A percentile compares a stretch with the other conserved stretches of the same genome.
These are phyloP conservation scores for Okapia johnstoni DNA, from an alignment of 2,113 vertebrate species.

Conservation along the genomic window DNA sequence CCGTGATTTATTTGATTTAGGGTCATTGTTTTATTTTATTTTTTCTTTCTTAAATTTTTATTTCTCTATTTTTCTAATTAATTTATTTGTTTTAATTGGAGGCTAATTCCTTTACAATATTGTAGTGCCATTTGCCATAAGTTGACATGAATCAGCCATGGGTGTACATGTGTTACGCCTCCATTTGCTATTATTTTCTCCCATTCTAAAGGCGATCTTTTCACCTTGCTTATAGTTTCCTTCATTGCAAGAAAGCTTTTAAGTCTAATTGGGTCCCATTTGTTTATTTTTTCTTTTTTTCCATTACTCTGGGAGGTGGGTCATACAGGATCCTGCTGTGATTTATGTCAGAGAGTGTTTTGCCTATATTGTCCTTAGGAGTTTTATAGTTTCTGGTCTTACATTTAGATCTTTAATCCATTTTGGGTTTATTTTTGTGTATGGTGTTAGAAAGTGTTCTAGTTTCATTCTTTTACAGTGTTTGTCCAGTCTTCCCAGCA, in stretches of 20 bases:
- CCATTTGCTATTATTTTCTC: neutral
- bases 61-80: neutral
- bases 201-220: neutral
- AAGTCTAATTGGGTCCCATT: neutral
- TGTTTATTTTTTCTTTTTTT: neutral
- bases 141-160: neutral
- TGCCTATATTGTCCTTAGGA: neutral
- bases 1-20: neutral
- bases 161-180: neutral
- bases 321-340: neutral
- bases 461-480: neutral
- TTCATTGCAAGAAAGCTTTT: rapidly evolving
- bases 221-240: neutral
- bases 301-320: neutral
- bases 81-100: neutral
- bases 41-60: neutral
- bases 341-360: neutral
- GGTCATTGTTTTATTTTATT: neutral
- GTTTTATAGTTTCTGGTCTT: neutral
- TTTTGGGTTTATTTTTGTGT: neutral
- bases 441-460: neutral
- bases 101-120: neutral
- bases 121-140: neutral
- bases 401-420: neutral
- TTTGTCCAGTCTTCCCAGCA: neutral